These are phyloP conservation scores for Oceanites oceanicus DNA, from an alignment of 2,113 vertebrate genomes.

Conservation along the genomic window DNA sequence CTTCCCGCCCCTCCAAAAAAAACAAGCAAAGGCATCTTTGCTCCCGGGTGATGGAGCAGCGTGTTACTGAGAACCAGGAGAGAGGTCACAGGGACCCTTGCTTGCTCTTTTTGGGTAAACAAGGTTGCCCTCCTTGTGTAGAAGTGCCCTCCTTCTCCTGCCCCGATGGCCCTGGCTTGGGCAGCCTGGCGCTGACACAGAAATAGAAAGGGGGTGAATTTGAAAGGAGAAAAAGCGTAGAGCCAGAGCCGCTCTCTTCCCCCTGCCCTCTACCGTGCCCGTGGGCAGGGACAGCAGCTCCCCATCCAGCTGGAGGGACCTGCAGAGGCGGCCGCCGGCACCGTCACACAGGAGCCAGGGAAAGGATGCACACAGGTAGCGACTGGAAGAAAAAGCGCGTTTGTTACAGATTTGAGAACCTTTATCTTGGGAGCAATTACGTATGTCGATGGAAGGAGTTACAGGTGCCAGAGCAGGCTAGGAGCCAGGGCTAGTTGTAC, in stretches of 20 bases:
- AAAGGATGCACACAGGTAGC: neutral
- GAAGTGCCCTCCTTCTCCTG: neutral
- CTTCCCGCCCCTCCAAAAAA: neutral
- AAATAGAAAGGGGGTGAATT: neutral
- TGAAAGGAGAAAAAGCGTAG: neutral
- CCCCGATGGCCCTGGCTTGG: neutral
- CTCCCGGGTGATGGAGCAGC: neutral
- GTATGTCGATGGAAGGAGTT: rapidly evolving
- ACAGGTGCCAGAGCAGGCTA: neutral
- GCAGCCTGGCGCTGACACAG: neutral
- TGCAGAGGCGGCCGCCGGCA: rapidly evolving
- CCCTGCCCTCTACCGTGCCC: neutral
- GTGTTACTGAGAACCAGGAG: neutral
- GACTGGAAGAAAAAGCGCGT: neutral
- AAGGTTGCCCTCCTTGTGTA: neutral
- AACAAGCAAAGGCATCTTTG: neutral
- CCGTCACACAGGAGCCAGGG: neutral
- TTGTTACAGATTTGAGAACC: neutral
- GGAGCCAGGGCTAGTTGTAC: neutral
- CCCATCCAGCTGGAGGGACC: neutral
- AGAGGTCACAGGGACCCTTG: neutral
- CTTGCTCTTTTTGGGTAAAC: neutral
- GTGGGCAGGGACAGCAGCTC: neutral
- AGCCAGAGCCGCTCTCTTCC: neutral
- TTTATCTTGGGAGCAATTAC: neutral